These are phyloP conservation scores for Micronisus gabar DNA, from an alignment of 2,113 vertebrate genomes.

Conservation along the genomic window DNA sequence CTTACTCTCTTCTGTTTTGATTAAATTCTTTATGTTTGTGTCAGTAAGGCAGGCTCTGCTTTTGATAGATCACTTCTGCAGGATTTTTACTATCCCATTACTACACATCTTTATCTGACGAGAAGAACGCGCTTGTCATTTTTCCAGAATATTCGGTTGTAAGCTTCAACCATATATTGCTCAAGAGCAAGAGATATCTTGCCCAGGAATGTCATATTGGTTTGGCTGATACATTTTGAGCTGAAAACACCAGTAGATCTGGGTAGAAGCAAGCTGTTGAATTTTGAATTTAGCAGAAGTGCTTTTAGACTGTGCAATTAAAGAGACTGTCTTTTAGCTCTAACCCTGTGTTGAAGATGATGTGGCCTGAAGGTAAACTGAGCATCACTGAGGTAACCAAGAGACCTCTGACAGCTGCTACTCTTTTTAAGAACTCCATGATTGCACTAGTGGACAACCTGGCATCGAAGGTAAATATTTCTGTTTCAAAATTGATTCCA, in stretches of 20 bases:
- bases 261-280: not conserved
- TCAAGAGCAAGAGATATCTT: not conserved
- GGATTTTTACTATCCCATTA: not conserved
- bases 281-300: not conserved
- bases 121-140: not conserved
- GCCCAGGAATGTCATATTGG: not conserved
- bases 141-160: not conserved
- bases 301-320: not conserved
- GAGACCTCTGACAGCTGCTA: conserved; percentile 89
- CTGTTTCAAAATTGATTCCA: not conserved
- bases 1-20: not conserved
- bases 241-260: not conserved
- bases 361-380: conserved; percentile 98
- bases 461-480: conserved; percentile 85
- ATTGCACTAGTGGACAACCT: conserved; percentile 95
- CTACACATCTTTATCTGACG: not conserved
- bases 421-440: conserved; percentile 98
- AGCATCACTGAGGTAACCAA: conserved; percentile 98
- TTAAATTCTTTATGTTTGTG: not conserved
- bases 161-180: not conserved
- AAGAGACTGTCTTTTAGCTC: conserved; percentile 73
- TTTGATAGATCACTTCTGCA: not conserved
- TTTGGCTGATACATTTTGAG: not conserved
- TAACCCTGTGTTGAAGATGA: conserved; percentile 90
- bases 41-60: not conserved